Conservation (phyloP, 1,140 invertebrate genomes). For the Caenorhabditis inopinata region DNA sequence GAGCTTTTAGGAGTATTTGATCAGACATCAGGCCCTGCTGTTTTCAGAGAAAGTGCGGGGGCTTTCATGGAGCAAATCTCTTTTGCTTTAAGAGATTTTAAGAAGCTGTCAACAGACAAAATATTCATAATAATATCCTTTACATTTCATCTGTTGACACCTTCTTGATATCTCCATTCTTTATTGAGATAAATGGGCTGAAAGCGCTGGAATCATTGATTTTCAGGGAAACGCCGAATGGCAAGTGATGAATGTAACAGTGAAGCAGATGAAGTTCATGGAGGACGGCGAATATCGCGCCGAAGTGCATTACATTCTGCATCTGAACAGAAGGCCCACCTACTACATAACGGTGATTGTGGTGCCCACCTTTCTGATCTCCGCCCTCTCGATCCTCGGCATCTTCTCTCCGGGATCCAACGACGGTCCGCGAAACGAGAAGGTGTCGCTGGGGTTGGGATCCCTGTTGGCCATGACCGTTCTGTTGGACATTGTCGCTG, state of each 20-base stretch:
- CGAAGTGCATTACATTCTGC: conserved; percentile 58
- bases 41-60: too few species aligned
- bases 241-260: conserved; percentile 58
- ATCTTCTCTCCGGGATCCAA: conserved; percentile 62
- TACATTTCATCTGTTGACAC: too few species aligned
- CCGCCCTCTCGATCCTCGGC: conserved; percentile 58
- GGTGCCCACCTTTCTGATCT: conserved; percentile 62
- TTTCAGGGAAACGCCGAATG: conserved; percentile 62
- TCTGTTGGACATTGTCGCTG: conserved; percentile 59
- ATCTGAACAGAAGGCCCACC: conserved; percentile 58
- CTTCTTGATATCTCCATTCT: too few species aligned
- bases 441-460: conserved; percentile 60
- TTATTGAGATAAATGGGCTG: too few species aligned
- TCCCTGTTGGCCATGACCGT: conserved; percentile 61
- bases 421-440: conserved; percentile 61
- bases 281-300: conserved; percentile 55
- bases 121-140: too few species aligned
- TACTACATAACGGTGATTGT: conserved; percentile 65
- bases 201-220: too few species aligned
- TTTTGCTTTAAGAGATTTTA: too few species aligned
- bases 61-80: too few species aligned
- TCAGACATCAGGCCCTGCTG: too few species aligned
- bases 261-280: conserved; percentile 56
- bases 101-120: too few species aligned
- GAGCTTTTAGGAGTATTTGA: too few species aligned